Evolutionary conservation across 2,113 vertebrate genomes (phyloP).

Genomic region (Serinus canaria): DNA sequence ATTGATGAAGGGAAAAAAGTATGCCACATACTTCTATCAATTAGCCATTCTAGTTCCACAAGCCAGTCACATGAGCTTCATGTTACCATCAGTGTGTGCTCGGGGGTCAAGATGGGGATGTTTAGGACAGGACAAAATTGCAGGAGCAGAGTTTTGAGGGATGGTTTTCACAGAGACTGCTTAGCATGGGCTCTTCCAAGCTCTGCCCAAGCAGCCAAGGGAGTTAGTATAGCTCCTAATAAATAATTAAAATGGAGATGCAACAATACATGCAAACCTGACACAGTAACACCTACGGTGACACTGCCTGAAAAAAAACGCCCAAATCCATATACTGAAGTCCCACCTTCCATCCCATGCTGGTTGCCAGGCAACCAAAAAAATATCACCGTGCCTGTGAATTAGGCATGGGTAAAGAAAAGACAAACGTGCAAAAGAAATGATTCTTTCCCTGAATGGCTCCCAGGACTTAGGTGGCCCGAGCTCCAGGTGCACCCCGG

Average conservation of each 20-base stretch:
- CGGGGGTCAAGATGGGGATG: fast-evolving
- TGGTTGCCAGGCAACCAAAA: constrained; percentile 37
- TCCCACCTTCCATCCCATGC: not conserved
- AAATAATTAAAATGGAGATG: not conserved
- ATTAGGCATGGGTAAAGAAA: not conserved
- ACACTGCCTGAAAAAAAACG: not conserved
- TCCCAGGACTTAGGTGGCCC: not conserved
- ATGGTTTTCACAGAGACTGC: not conserved
- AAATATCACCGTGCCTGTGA: not conserved
- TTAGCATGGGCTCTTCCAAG: not conserved
- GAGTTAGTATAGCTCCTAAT: not conserved
- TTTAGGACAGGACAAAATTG: not conserved
- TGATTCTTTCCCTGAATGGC: not conserved
- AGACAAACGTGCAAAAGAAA: not conserved
- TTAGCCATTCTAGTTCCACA: not conserved
- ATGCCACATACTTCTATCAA: not conserved
- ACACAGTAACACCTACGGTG: not conserved
- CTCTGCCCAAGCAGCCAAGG: not conserved
- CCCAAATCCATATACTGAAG: not conserved
- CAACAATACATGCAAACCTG: not conserved
- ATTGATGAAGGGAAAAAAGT: not conserved
- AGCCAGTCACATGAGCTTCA: not conserved
- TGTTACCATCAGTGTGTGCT: too few relatives aligned
- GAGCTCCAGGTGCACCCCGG: not conserved
- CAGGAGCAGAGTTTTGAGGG: not conserved